Conservation (phyloP, 2,888 invertebrate species). For the Gymnosoma rotundatum region DNA sequence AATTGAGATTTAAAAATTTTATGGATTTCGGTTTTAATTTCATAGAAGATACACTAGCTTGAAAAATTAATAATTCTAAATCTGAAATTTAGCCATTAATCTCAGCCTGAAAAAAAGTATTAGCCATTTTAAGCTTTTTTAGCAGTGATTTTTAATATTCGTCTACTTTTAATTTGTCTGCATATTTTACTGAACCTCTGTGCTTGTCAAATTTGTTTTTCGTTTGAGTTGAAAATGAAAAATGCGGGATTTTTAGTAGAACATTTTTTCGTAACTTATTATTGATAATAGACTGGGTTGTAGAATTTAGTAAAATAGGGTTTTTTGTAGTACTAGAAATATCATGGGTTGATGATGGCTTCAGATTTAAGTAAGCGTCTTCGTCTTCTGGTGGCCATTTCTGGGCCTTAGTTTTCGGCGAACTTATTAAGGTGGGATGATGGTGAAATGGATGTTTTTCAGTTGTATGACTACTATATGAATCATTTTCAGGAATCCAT, state of each 20-base stretch:
- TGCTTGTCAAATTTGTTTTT: constrained; percentile 73
- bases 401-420: constrained; percentile 72
- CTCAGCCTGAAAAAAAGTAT: too few species aligned
- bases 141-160: constrained; percentile 25
- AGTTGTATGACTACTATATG: constrained; percentile 35
- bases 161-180: constrained; percentile 74
- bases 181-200: constrained; percentile 77
- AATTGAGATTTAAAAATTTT: too few species aligned
- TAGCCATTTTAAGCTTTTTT: too few species aligned
- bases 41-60: too few species aligned
- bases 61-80: too few species aligned
- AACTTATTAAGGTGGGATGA: constrained; percentile 67
- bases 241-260: constrained; percentile 43
- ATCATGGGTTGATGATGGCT: constrained; percentile 8
- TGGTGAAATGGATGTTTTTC: constrained; percentile 30
- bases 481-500: constrained; percentile 61
- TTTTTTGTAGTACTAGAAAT: constrained; percentile 42
- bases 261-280: constrained; percentile 53
- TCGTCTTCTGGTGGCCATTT: constrained; percentile 76
- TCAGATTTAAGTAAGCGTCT: constrained; percentile 50
- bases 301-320: constrained; percentile 15
- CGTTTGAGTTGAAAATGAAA: constrained; percentile 4
- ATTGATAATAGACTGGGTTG: constrained; percentile 9
- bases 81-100: too few species aligned
- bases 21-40: too few species aligned